Conservation (phyloP, 2,113 vertebrate genomes). For the Axis porcinus region DNA sequence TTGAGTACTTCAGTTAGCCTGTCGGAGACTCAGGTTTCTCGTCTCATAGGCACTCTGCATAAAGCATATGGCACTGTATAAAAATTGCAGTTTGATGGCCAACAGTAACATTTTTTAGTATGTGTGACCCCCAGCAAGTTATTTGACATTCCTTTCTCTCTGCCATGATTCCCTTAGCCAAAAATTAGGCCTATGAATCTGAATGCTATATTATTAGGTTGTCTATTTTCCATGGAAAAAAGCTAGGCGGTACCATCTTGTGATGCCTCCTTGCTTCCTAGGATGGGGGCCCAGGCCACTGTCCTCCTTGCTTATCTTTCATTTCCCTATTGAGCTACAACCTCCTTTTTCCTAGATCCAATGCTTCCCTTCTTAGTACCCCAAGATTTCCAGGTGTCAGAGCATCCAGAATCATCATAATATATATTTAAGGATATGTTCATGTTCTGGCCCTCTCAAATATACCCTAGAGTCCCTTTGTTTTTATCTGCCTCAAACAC, state of each 20-base stretch:
- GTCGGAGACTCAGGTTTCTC: neutral
- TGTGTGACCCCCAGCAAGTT: neutral
- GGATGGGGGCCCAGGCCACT: fast-evolving
- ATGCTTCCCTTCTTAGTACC: neutral
- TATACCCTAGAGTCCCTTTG: neutral
- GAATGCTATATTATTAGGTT: neutral
- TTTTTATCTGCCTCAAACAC: neutral
- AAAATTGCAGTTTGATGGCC: neutral
- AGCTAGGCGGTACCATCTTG: neutral
- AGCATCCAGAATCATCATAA: neutral
- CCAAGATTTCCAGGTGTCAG: neutral
- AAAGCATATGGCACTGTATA: neutral
- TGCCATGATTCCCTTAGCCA: neutral
- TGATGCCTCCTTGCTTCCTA: neutral
- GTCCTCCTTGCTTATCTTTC: neutral
- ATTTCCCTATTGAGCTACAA: neutral
- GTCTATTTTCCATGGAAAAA: neutral
- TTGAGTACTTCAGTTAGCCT: neutral
- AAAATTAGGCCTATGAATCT: neutral
- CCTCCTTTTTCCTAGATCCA: neutral
- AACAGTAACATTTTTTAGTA: neutral
- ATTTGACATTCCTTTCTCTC: neutral
- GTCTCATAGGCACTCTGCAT: neutral
- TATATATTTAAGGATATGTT: neutral
- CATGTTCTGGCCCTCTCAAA: neutral